Evolutionary conservation across 2,888 invertebrate species (phyloP).

Genomic region (Scotopteryx bipunctaria): DNA sequence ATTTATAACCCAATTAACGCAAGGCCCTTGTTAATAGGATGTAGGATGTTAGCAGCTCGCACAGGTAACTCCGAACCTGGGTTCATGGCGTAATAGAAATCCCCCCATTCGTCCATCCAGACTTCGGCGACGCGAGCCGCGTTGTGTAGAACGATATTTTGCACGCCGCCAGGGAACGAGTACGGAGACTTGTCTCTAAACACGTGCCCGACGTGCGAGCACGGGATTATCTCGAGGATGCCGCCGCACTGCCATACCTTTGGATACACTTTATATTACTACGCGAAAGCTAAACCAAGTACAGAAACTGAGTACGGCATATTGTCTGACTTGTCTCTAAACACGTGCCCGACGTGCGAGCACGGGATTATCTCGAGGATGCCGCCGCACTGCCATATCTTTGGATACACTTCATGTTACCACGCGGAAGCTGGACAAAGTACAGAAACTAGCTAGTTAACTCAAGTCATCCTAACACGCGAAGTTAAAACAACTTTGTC

Average conservation of each 20-base stretch:
- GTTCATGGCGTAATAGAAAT: constrained; percentile 99
- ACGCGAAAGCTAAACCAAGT: too few relatives aligned
- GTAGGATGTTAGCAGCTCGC: constrained; percentile 52
- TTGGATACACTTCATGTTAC: constrained; percentile 32
- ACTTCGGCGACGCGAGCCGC: constrained; percentile 99
- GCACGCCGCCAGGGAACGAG: constrained; percentile 99
- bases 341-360: constrained; percentile 98
- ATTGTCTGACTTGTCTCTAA: constrained; percentile 99
- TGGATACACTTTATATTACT: constrained; percentile 9
- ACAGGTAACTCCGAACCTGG: constrained; percentile 87
- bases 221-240: constrained; percentile 96
- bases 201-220: constrained; percentile 98
- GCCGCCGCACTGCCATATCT: constrained; percentile 99
- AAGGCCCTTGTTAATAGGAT: constrained; percentile 12
- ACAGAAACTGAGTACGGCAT: constrained; percentile 99
- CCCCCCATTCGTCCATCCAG: constrained; percentile 99
- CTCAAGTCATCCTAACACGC: too few relatives aligned
- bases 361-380: constrained; percentile 97
- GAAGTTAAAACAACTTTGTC: too few relatives aligned
- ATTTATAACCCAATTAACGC: too few relatives aligned
- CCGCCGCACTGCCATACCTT: constrained; percentile 99
- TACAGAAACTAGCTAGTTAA: constrained; percentile 99
- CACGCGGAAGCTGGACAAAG: background rate
- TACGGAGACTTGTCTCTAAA: constrained; percentile 99
- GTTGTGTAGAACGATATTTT: constrained; percentile 98